Evolutionary conservation across 2,113 vertebrate genomes (phyloP), one percentile per base, ranked within the genome.

Genomic region (Hystrix brachyura): DNA sequence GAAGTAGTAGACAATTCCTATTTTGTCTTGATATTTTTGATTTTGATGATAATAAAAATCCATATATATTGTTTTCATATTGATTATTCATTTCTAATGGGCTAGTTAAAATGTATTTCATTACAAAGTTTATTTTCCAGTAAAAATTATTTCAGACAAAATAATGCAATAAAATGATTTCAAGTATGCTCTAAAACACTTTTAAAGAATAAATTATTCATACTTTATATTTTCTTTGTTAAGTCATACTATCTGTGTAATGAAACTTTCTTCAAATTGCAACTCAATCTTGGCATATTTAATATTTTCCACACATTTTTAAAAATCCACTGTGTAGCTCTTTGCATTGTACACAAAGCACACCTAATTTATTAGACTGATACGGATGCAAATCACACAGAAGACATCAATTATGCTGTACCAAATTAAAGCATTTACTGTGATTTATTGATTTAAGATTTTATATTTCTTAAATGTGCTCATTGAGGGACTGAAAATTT

Each of bases 361-460:
- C 64, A 79, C n/a, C 48, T 80, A 79, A 67, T 91, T 97, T 97
- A 64, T 91, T 85, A 97, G 96, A 97, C 60, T 86, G 38, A 13
- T 96, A 4, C 48, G 53, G 29, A 86, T 79, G 81, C 19, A 84
- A 96, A 65, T 97, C 88, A 95, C 83, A 79, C 60, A 72, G n/a
- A 69, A 97, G 38, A 87, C 25, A 97, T 90, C n/a, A 97, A 92
- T 67, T 78, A 88, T 74, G 34, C 78, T 96, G 87, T 93, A 80
- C n/a, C 80, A 86, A 92, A 43, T 5, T 96, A 65, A 71, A 97
- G 27, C 93, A 92, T 96, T 97, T 95, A 7, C 19, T 94, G 15
- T 97, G 83, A 97, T 93, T 98, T 96, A 94, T 91, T 85, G 34
- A 96, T 97, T 97, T 86, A 97, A 94, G 72, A 93, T 91, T 93